These are phyloP conservation scores for Colaptes auratus DNA, from an alignment of 2,113 vertebrate genomes.

Conservation along the genomic window DNA sequence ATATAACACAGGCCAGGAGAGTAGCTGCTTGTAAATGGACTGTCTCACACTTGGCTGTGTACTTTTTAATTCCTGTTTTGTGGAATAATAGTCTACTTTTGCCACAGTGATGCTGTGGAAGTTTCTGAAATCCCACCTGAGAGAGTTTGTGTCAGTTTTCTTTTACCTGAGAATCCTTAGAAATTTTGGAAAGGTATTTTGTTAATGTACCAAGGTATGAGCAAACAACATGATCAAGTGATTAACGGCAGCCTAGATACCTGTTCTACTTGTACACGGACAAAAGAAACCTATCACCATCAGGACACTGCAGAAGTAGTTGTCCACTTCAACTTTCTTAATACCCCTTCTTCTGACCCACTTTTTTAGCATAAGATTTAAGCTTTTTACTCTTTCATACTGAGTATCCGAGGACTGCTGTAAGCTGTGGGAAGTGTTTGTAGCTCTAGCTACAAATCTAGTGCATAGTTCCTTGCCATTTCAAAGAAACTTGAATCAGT, in stretches of 20 bases:
- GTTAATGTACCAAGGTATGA: neutral
- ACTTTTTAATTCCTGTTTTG: neutral
- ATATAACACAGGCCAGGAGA: neutral
- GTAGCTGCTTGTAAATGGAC: neutral
- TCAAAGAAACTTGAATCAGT: neutral
- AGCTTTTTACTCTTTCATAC: neutral
- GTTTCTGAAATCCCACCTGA: neutral
- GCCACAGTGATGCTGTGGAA: fast-evolving
- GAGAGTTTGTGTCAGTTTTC: neutral
- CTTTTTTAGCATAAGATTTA: neutral
- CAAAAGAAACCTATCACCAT: neutral
- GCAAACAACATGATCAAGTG: neutral
- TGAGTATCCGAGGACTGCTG: neutral
- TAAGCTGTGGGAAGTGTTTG: neutral
- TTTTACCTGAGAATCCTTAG: neutral
- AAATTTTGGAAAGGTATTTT: neutral
- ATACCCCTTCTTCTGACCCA: neutral
- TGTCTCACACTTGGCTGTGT: neutral
- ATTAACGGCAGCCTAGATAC: neutral
- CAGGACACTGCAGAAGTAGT: neutral
- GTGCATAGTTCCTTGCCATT: neutral
- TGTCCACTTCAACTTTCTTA: neutral
- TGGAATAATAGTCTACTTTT: neutral
- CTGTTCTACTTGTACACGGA: neutral
- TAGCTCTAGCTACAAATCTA: neutral